Conservation (phyloP, 2,888 invertebrate species). For the Teleiodes luculella region DNA sequence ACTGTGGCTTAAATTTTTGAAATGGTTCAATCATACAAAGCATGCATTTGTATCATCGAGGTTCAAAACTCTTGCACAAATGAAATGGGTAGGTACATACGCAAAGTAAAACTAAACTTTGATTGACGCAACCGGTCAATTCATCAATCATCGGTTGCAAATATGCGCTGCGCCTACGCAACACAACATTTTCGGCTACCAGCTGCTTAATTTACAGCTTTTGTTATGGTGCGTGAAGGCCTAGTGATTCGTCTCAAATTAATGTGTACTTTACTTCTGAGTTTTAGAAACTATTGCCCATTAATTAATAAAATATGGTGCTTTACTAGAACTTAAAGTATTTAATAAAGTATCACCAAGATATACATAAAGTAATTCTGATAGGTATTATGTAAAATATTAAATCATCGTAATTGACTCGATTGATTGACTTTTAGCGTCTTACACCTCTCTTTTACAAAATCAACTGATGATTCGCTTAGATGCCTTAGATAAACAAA, state of each 20-base stretch:
- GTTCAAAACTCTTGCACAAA: not conserved
- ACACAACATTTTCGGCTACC: not conserved
- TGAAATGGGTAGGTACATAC: not conserved
- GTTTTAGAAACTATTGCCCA: no score
- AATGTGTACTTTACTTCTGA: no score
- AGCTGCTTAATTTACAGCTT: not conserved
- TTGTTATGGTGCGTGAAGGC: conserved; percentile 12
- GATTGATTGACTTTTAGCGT: no score
- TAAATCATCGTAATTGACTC: no score
- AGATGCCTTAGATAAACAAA: not conserved
- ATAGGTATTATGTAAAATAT: not conserved
- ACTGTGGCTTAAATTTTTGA: no score
- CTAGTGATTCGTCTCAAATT: not conserved
- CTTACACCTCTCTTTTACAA: no score
- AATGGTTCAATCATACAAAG: no score
- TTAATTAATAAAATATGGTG: no score
- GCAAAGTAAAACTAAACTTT: conserved; percentile 8
- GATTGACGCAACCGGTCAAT: conserved; percentile 30
- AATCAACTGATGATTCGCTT: not conserved
- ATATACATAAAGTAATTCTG: not conserved
- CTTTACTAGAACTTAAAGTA: conserved; percentile 22
- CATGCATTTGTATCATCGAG: no score
- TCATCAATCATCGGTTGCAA: conserved; percentile 22
- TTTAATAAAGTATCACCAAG: not conserved
- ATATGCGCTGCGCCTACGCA: conserved; percentile 25